These are phyloP conservation scores for Helicorthomorpha holstii DNA, from an alignment of 1,140 invertebrate species.

Conservation along the genomic window DNA sequence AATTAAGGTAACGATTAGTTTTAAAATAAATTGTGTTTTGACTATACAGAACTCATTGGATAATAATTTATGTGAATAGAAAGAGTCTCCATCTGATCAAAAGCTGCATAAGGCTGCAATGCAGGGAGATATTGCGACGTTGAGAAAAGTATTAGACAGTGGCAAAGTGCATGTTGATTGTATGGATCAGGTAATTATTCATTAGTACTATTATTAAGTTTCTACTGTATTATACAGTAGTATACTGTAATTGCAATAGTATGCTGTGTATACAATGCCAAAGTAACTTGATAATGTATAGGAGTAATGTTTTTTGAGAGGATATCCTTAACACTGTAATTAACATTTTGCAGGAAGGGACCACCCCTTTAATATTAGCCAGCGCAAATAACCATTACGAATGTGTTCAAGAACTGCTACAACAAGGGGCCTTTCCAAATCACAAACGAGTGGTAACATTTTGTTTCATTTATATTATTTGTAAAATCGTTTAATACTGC, in stretches of 20 bases:
- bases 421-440: slow-evolving; percentile 72
- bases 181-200: slow-evolving; percentile 57
- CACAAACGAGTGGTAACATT: slow-evolving; percentile 52
- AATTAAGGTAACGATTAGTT: no score
- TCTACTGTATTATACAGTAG: no score
- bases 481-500: no score
- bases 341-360: slow-evolving; percentile 63
- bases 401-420: slow-evolving; percentile 65
- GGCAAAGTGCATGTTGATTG: slow-evolving; percentile 87
- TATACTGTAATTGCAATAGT: no score
- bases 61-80: no score
- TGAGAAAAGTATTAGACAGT: slow-evolving; percentile 63
- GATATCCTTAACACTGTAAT: no score
- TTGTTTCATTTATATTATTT: not conserved
- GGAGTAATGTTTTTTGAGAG: no score
- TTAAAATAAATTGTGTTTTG: no score
- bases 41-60: no score
- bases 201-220: not conserved
- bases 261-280: no score
- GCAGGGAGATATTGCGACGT: slow-evolving; percentile 54
- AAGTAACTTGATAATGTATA: no score
- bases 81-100: slow-evolving; percentile 76
- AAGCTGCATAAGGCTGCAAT: slow-evolving; percentile 74
- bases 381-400: slow-evolving; percentile 73
- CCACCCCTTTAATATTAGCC: slow-evolving; percentile 74